phyloP scores from a whole-genome alignment of 2,888 invertebrate species.

The Ischnus inquisitorius region DNA sequence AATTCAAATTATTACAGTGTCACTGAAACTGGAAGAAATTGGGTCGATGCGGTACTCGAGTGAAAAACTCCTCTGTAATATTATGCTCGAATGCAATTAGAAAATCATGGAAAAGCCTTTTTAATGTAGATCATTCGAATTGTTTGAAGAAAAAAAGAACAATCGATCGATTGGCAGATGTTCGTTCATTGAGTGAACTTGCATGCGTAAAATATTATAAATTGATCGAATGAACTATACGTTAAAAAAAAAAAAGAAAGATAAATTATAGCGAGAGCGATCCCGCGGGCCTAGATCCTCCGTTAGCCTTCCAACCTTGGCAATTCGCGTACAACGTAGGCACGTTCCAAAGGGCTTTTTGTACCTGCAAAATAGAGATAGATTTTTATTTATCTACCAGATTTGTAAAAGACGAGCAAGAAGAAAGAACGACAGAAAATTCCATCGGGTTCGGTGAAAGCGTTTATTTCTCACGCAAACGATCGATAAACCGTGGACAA shows the following conservation, averaged over 20 bases:
- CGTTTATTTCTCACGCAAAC: constrained; percentile 5
- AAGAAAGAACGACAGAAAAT: constrained; percentile 14
- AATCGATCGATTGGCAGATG: background rate
- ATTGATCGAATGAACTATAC: background rate
- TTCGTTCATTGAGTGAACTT: background rate
- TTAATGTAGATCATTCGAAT: background rate
- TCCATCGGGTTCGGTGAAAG: background rate
- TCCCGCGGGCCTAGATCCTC: constrained; percentile 63
- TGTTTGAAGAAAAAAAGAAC: background rate
- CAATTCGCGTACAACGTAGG: constrained; percentile 53
- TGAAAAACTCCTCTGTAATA: no score
- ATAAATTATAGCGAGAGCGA: constrained; percentile 50
- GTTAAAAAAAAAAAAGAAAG: background rate
- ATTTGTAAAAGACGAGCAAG: constrained; percentile 61
- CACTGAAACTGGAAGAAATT: background rate
- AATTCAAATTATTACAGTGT: no score
- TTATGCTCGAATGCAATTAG: no score
- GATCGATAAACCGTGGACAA: background rate
- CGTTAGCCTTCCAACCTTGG: constrained; percentile 64
- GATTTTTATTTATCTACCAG: constrained; percentile 81
- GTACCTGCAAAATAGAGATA: constrained; percentile 80
- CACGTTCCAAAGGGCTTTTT: constrained; percentile 75
- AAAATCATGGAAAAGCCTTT: background rate
- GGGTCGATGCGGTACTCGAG: background rate
- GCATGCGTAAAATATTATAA: background rate